Conservation (phyloP, 2,888 invertebrate species). For the Synergus itoensis region DNA sequence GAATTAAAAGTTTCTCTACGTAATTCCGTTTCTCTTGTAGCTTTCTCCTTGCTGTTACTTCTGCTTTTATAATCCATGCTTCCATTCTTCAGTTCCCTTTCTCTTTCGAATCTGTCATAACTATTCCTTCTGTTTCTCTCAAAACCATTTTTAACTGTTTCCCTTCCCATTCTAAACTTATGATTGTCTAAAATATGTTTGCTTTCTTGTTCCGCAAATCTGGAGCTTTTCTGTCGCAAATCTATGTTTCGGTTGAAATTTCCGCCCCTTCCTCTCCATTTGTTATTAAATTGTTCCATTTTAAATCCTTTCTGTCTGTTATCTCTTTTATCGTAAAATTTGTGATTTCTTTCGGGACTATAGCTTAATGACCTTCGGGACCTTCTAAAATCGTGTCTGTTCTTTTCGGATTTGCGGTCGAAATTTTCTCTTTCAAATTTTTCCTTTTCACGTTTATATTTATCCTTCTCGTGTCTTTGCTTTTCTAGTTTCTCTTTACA, state of each 20-base stretch:
- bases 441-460: conserved; percentile 10
- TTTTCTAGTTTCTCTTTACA: conserved; percentile 19
- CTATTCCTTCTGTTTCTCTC: background rate
- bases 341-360: background rate
- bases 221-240: background rate
- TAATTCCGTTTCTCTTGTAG: background rate
- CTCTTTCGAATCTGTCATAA: background rate
- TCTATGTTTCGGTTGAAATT: background rate
- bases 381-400: background rate
- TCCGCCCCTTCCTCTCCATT: background rate
- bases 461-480: conserved; percentile 29
- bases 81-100: background rate
- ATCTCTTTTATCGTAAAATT: background rate
- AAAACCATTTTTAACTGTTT: background rate
- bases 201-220: background rate
- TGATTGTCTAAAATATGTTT: background rate
- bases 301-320: background rate
- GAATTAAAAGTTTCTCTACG: background rate
- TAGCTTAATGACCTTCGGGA: background rate
- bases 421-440: conserved; percentile 25
- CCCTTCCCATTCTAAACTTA: background rate
- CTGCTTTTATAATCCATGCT: background rate
- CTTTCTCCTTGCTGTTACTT: background rate
- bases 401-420: background rate
- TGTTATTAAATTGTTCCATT: background rate